A percentile compares a stretch with the other conserved stretches of the same genome.
Conservation (phyloP, 1,140 invertebrate genomes). For the Bombus affinis region DNA sequence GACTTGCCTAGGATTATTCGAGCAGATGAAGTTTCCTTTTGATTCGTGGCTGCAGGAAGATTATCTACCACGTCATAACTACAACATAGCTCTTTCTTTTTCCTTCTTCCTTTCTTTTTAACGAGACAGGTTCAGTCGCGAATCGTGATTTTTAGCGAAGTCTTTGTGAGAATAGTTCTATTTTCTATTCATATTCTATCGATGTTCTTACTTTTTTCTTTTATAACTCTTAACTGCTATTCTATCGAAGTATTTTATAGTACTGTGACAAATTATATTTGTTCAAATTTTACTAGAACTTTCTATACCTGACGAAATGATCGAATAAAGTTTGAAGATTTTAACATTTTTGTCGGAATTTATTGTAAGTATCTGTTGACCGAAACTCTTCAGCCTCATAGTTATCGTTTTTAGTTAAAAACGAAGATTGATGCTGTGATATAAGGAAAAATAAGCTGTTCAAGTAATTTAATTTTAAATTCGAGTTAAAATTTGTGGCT, state of each 20-base stretch:
- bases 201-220: no score
- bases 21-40: constrained; percentile 27
- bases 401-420: neutral
- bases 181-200: no score
- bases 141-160: neutral
- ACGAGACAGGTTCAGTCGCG: neutral
- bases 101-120: neutral
- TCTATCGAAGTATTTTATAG: no score
- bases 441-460: neutral
- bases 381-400: neutral
- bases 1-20: constrained; percentile 14
- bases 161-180: no score
- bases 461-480: neutral
- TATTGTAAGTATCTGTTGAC: no score
- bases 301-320: no score
- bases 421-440: neutral
- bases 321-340: no score
- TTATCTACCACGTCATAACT: constrained; percentile 1
- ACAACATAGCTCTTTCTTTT: neutral
- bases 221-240: no score
- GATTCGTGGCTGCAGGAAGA: neutral
- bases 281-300: no score
- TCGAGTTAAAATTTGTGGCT: constrained; percentile 11
- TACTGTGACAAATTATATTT: no score
- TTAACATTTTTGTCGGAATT: no score